A percentile compares a stretch with the other conserved stretches of the same genome.
Conservation (phyloP, 2,888 invertebrate genomes). For the Artemia sinica region DNA sequence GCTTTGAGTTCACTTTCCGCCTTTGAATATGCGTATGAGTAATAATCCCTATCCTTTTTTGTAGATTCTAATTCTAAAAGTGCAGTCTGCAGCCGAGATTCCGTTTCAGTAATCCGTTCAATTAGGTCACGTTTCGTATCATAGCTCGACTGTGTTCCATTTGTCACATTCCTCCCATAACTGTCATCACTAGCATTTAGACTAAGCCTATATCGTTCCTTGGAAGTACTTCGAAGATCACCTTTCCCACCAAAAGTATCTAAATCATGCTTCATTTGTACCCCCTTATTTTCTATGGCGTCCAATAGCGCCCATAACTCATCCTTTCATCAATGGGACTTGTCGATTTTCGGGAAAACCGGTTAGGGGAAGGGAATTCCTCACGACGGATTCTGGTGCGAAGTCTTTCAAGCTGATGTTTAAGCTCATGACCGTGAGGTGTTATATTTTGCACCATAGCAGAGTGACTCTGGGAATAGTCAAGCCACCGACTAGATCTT, state of each 20-base stretch:
- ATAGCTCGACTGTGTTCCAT: constrained; percentile 2
- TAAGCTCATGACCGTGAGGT: constrained; percentile 21
- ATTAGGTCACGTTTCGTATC: constrained; percentile 4
- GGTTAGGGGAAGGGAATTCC: background rate
- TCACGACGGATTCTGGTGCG: constrained; percentile 16
- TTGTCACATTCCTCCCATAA: background rate
- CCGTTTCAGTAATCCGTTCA: constrained; percentile 8
- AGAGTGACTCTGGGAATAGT: constrained; percentile 13
- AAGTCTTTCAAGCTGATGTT: constrained; percentile 21
- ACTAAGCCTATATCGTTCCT: background rate
- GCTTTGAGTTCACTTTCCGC: constrained; percentile 5
- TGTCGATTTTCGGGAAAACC: background rate
- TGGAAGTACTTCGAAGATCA: constrained; percentile 4
- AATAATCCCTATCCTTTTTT: constrained; percentile 13
- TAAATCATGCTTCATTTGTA: constrained; percentile 34
- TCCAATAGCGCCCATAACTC: constrained; percentile 70
- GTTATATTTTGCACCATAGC: constrained; percentile 6
- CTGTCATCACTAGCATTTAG: background rate
- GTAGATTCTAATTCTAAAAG: background rate
- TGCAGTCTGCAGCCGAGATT: background rate
- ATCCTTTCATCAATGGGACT: constrained; percentile 37
- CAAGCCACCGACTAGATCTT: constrained; percentile 18
- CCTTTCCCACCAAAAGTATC: constrained; percentile 2
- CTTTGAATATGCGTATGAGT: constrained; percentile 7
- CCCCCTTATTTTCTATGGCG: constrained; percentile 62